Conservation (phyloP, 2,797 vertebrate species). For the Phataginus tricuspis region DNA sequence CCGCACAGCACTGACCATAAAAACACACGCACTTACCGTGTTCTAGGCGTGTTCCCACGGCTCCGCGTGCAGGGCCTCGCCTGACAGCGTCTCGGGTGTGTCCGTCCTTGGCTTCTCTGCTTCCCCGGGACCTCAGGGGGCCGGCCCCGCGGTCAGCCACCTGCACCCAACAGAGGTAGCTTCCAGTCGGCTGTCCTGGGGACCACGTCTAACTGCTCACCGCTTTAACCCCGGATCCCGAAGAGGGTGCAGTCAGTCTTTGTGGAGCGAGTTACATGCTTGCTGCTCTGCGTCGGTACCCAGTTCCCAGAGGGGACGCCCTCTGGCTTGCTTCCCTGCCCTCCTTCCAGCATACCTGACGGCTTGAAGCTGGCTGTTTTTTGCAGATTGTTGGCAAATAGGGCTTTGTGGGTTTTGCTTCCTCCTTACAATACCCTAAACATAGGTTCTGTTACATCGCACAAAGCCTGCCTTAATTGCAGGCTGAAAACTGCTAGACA, state of each 20-base stretch:
- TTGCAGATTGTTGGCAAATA: not conserved
- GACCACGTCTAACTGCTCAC: not conserved
- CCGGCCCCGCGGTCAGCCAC: not conserved
- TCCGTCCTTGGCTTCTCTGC: not conserved
- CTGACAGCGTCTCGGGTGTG: not conserved
- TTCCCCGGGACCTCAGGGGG: not conserved
- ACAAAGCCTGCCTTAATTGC: not conserved
- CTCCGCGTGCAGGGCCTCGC: not conserved
- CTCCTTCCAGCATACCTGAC: not conserved
- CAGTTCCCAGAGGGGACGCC: not conserved
- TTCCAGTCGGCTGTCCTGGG: not conserved
- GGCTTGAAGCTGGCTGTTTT: not conserved
- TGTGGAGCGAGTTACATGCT: not conserved
- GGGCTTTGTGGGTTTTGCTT: not conserved
- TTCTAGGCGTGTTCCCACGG: not conserved
- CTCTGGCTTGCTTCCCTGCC: not conserved
- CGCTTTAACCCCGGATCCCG: not conserved
- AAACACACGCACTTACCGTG: not conserved
- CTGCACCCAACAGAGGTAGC: not conserved
- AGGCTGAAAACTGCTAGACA: not conserved
- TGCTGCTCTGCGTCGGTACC: not conserved
- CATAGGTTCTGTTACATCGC: not conserved
- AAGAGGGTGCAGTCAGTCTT: not conserved
- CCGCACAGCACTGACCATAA: not conserved
- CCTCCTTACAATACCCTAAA: not conserved